Evolutionary conservation across 1,140 invertebrate genomes (phyloP).

Genomic region (Drosophila tani): DNA sequence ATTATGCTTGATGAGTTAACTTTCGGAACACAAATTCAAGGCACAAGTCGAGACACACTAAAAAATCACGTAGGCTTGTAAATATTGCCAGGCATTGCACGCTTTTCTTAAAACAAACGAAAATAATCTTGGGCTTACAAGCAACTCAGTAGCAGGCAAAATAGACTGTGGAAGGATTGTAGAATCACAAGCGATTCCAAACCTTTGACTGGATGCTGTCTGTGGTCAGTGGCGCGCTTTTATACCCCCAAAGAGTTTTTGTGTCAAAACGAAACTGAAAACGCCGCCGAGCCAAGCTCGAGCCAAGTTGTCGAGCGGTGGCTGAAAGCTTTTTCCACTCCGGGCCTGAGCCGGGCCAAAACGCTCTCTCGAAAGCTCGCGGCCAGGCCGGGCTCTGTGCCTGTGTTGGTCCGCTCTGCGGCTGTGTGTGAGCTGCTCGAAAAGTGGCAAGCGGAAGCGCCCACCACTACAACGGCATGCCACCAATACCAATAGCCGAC

Average conservation of each 20-base stretch:
- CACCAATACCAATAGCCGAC: slow-evolving; percentile 39
- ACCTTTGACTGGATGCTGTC: slow-evolving; percentile 89
- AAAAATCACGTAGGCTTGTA: slow-evolving; percentile 1
- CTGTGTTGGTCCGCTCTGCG: slow-evolving; percentile 34
- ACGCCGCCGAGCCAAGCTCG: slow-evolving; percentile 58
- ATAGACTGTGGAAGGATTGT: slow-evolving; percentile 79
- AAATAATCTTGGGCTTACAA: slow-evolving; percentile 61
- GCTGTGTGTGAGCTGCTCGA: slow-evolving; percentile 46
- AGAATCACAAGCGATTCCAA: slow-evolving; percentile 84
- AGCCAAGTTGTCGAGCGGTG: slow-evolving; percentile 53
- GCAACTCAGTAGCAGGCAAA: slow-evolving; percentile 60
- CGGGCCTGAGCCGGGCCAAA: not conserved
- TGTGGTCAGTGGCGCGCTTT: slow-evolving; percentile 87
- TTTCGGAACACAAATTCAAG: not conserved
- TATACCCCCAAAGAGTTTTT: slow-evolving; percentile 86
- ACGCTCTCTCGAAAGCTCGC: slow-evolving; percentile 56
- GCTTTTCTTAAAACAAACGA: slow-evolving; percentile 10
- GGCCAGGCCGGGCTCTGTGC: slow-evolving; percentile 5
- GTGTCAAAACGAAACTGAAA: slow-evolving; percentile 82
- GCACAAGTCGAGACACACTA: slow-evolving; percentile 12
- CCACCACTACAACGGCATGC: slow-evolving; percentile 39
- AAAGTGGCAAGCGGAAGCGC: slow-evolving; percentile 70
- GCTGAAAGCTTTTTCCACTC: slow-evolving; percentile 61
- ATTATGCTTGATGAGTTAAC: not conserved
- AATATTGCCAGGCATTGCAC: not conserved